A percentile compares a stretch with the other conserved stretches of the same genome.
phyloP scores from a whole-genome alignment of 2,113 vertebrate species.

The Perca schrenkii region DNA sequence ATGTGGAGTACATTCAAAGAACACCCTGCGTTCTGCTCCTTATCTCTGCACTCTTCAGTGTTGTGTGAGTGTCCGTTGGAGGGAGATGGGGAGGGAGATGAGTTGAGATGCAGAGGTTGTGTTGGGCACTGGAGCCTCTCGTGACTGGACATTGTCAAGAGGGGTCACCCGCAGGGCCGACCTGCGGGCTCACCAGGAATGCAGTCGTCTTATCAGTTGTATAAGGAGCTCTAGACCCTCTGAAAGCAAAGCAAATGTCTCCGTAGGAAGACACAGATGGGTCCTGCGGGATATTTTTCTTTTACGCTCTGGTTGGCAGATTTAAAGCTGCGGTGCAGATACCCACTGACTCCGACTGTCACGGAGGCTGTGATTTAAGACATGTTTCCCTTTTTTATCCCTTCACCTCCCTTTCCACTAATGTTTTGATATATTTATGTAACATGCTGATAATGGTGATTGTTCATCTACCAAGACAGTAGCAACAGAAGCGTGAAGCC shows the following conservation, averaged over 20 bases:
- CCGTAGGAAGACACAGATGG: constrained; percentile 46
- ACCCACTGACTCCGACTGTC: constrained; percentile 62
- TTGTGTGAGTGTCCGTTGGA: constrained; percentile 65
- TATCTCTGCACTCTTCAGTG: constrained; percentile 70
- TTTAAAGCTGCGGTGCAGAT: constrained; percentile 71
- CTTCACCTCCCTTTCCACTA: constrained; percentile 50
- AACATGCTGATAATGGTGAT: constrained; percentile 9
- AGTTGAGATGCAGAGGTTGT: constrained; percentile 21
- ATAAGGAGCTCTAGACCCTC: constrained; percentile 52
- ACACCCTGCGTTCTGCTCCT: constrained; percentile 65
- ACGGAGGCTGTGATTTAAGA: constrained; percentile 62
- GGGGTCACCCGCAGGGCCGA: constrained; percentile 77
- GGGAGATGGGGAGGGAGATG: constrained; percentile 53
- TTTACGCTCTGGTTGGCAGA: constrained; percentile 66
- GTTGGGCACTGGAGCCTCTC: constrained; percentile 62
- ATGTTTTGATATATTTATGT: constrained; percentile 57
- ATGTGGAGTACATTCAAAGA: constrained; percentile 65
- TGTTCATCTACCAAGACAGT: constrained; percentile 39
- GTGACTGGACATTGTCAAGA: constrained; percentile 84
- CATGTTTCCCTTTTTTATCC: constrained; percentile 47
- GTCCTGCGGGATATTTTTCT: constrained; percentile 37
- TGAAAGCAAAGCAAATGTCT: constrained; percentile 73
- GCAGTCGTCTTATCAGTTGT: constrained; percentile 82
- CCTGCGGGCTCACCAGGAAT: constrained; percentile 74
- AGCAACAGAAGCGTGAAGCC: constrained; percentile 29